Conservation (phyloP, 2,797 vertebrate species). For the Propithecus deckenii region DNA sequence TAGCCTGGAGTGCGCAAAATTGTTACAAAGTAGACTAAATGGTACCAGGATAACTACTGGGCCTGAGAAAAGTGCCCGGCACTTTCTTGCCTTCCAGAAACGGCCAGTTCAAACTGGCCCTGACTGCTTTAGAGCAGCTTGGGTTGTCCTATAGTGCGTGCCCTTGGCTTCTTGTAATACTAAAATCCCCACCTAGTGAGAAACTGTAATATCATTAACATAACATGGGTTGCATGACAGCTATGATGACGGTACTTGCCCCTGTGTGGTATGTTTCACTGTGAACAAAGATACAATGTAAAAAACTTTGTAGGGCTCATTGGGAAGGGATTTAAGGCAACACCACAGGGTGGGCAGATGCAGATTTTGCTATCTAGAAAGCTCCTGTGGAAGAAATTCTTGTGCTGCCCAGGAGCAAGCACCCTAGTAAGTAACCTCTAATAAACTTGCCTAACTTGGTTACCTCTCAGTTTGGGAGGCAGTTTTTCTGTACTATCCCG, state of each 20-base stretch:
- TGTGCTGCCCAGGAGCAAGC: background rate
- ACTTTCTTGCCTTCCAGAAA: background rate
- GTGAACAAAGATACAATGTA: background rate
- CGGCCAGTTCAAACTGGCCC: background rate
- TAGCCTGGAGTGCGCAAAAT: background rate
- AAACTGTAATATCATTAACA: background rate
- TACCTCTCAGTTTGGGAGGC: background rate
- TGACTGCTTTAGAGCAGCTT: background rate
- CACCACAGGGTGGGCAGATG: background rate
- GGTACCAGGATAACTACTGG: background rate
- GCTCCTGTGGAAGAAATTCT: background rate
- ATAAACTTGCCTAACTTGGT: background rate
- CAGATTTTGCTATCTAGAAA: background rate
- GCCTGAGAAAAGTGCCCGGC: background rate
- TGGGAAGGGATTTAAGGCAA: background rate
- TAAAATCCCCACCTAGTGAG: background rate
- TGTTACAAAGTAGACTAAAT: background rate
- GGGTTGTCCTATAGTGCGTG: background rate
- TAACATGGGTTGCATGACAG: background rate
- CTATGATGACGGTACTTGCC: background rate
- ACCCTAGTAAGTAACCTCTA: background rate
- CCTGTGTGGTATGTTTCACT: no score
- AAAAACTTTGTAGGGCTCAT: background rate
- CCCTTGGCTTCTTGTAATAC: background rate
- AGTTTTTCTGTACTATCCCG: background rate